Evolutionary conservation across 2,888 invertebrate species (phyloP).

Genomic region (Tipula helvola): DNA sequence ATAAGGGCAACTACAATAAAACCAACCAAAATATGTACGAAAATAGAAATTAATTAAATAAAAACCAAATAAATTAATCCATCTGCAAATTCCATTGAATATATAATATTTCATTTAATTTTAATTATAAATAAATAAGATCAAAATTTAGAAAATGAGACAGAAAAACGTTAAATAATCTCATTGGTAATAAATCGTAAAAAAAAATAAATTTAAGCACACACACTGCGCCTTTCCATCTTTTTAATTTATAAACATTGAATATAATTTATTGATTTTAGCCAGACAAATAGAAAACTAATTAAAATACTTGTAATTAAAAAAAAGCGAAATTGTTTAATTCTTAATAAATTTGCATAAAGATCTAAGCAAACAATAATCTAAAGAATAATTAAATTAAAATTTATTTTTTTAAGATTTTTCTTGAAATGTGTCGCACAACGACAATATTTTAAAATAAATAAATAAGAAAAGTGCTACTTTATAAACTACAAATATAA

Average conservation of each 20-base stretch:
- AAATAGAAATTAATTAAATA: too few relatives aligned
- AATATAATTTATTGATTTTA: neutral
- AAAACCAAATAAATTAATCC: too few relatives aligned
- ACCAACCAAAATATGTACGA: too few relatives aligned
- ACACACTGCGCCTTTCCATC: neutral
- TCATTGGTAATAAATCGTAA: too few relatives aligned
- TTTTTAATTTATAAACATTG: neutral
- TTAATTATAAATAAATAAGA: too few relatives aligned
- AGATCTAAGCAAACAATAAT: neutral
- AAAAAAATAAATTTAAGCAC: neutral
- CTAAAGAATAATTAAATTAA: neutral
- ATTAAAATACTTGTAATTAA: neutral
- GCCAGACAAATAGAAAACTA: neutral
- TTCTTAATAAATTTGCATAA: neutral
- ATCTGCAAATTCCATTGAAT: too few relatives aligned
- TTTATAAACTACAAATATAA: neutral
- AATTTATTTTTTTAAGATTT: neutral
- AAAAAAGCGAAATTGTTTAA: neutral
- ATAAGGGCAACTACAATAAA: too few relatives aligned
- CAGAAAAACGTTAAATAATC: too few relatives aligned
- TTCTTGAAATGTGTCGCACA: neutral
- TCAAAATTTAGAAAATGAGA: too few relatives aligned
- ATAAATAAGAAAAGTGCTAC: neutral
- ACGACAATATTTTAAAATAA: neutral
- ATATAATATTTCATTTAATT: too few relatives aligned